A percentile compares a stretch with the other conserved stretches of the same genome.
These are phyloP conservation scores for Stegodyphus dumicola DNA, from an alignment of 1,140 invertebrate species.

Conservation along the genomic window DNA sequence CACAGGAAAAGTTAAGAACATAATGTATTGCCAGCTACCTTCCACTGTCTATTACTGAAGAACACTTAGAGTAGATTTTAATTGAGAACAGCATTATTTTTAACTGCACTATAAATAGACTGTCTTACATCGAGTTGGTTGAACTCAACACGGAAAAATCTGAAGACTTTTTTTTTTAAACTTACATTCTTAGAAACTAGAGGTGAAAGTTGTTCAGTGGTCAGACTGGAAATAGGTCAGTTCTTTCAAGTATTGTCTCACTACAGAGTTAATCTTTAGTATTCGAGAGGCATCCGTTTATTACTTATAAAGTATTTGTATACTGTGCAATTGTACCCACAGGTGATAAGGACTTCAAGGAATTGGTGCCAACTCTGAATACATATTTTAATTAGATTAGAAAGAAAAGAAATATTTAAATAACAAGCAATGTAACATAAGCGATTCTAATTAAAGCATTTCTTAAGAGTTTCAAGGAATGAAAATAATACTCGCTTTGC, in stretches of 20 bases:
- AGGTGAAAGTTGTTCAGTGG: background rate
- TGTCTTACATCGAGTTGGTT: background rate
- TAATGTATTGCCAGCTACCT: background rate
- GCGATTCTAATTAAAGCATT: no score
- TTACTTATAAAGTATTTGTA: no score
- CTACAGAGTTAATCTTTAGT: no score
- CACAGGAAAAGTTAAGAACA: background rate
- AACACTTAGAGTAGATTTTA: constrained; percentile 15
- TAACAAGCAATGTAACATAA: no score
- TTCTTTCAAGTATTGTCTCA: background rate
- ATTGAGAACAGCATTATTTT: constrained; percentile 39
- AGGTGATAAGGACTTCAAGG: no score
- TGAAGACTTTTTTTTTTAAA: background rate
- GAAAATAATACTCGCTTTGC: no score
- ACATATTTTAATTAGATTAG: no score
- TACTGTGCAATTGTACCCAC: no score
- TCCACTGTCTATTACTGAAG: constrained; percentile 20
- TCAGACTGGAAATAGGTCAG: background rate
- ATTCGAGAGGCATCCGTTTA: no score
- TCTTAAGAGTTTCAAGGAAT: no score
- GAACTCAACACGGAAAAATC: constrained; percentile 26
- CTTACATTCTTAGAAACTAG: background rate
- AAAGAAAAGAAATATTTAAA: no score
- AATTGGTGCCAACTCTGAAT: no score
- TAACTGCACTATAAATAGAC: constrained; percentile 22